Base-by-base conservation (phyloP, 2,797 vertebrate species). In the Ceyx erithaca region DNA sequence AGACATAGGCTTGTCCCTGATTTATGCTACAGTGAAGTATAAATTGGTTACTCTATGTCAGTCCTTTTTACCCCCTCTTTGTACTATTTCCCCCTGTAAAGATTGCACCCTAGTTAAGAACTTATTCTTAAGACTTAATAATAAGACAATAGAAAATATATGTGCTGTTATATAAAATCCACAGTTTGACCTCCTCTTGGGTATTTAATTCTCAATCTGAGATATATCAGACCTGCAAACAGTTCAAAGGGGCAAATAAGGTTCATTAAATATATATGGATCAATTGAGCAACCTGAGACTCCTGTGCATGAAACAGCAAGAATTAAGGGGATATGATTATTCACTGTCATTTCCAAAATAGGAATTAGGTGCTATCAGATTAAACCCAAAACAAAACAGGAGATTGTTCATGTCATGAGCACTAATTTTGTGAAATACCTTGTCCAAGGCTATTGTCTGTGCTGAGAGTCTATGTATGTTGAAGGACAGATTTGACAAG, bases 131-230 rank as follows among this genome's bases (percentile, higher is more conserved):
- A 63, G 26, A 19, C 5, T 70, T n/a, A 40, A n/a, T 49, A 9
- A 40, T 33, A 61, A 61, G 41, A n/a, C 13, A 37, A 26, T 7
- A n/a, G 4, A 64, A 54, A 22, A 51, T 20, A 46, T 14, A 11
- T 16, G 52, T 40, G 6, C 6, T 64, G 6, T 31, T 63, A 35
- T 12, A 59, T n/a, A 67, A 75, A 85, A 57, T 57, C 71, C 12
- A 31, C 1, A 0, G 12, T 61, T 85, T 1, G 0, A 14, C 14
- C 4, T 67, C 2, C 9, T 8, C 6, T 33, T 28, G 25, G 48
- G 41, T 15, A 63, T 70, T 78, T 46, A 80, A 18, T 45, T 87
- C 41, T 62, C n/a, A 4, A n/a, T 69, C 14, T 33, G n/a, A 69
- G 28, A 46, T 45, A 6, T 10, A 31, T 21, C 14, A 76, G 35